These are phyloP conservation scores for Erebia palarica DNA, from an alignment of 2,888 invertebrate genomes.

Conservation along the genomic window DNA sequence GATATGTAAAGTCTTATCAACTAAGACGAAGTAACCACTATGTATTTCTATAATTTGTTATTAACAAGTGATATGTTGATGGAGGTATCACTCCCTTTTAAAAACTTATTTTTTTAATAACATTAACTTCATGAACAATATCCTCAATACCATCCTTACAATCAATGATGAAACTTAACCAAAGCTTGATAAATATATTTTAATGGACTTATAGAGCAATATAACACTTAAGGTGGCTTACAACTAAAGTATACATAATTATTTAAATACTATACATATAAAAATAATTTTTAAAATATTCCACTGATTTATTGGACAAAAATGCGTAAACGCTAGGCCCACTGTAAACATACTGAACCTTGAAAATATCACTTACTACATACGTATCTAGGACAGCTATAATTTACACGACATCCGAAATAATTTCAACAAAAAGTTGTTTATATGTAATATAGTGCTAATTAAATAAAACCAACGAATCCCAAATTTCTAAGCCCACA, in stretches of 20 bases:
- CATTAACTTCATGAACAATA: constrained; percentile 64
- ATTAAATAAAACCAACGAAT: not conserved
- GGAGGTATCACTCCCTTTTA: constrained; percentile 76
- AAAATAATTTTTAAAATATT: constrained; percentile 71
- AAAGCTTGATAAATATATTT: constrained; percentile 55
- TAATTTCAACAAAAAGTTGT: constrained; percentile 7
- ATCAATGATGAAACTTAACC: constrained; percentile 58
- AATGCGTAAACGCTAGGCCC: constrained; percentile 43
- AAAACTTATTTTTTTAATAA: constrained; percentile 56
- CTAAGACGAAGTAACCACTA: constrained; percentile 76
- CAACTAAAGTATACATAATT: constrained; percentile 65
- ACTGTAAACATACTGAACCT: constrained; percentile 21
- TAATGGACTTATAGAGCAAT: constrained; percentile 71
- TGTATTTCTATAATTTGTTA: constrained; percentile 76
- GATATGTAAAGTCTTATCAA: constrained; percentile 71
- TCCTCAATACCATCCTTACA: constrained; percentile 53
- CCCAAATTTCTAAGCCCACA: not conserved
- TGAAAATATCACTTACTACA: constrained; percentile 22
- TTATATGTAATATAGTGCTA: not conserved
- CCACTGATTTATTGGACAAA: constrained; percentile 59
- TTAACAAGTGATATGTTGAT: constrained; percentile 82
- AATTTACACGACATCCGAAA: not conserved
- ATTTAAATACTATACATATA: constrained; percentile 58
- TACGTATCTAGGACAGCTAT: constrained; percentile 17
- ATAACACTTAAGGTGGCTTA: constrained; percentile 76